Percentiles rank a stretch among this genome's conserved stretches.
These are phyloP conservation scores for Drosophila prostipennis DNA, from an alignment of 2,888 invertebrate species.

Conservation along the genomic window DNA sequence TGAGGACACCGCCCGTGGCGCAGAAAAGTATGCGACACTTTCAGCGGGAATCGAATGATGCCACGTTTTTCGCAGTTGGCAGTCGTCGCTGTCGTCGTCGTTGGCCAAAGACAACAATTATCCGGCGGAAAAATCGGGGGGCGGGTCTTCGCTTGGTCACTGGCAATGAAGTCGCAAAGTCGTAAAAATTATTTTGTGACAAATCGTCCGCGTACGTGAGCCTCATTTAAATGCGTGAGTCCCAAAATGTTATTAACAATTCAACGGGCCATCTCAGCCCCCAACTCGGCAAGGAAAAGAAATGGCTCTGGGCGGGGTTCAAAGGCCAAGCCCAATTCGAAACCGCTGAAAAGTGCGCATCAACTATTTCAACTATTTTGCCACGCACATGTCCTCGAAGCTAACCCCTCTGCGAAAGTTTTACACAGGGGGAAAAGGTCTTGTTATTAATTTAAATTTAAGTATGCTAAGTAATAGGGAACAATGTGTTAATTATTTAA, in stretches of 20 bases:
- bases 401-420: conserved; percentile 3
- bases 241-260: conserved; percentile 77
- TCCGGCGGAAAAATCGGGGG: conserved; percentile 40
- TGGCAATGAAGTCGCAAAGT: conserved; percentile 80
- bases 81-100: conserved; percentile 4
- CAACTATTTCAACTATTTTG: conserved; percentile 77
- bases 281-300: neutral
- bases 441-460: neutral
- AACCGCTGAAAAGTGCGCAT: conserved; percentile 77
- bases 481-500: no score
- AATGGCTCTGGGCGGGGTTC: conserved; percentile 40
- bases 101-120: conserved; percentile 50
- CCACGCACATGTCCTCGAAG: conserved; percentile 68
- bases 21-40: conserved; percentile 47
- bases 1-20: conserved; percentile 37
- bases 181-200: conserved; percentile 84
- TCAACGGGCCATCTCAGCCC: conserved; percentile 54
- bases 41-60: conserved; percentile 57
- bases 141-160: conserved; percentile 50
- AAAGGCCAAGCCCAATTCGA: conserved; percentile 68
- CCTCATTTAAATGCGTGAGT: conserved; percentile 80
- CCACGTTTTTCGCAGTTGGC: conserved; percentile 63
- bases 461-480: neutral
- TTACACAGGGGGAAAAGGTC: neutral
- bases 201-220: conserved; percentile 84